Evolutionary conservation across 2,797 vertebrate species (phyloP), one percentile per base, ranked within the genome.

Genomic region (Caiman crocodilus): DNA sequence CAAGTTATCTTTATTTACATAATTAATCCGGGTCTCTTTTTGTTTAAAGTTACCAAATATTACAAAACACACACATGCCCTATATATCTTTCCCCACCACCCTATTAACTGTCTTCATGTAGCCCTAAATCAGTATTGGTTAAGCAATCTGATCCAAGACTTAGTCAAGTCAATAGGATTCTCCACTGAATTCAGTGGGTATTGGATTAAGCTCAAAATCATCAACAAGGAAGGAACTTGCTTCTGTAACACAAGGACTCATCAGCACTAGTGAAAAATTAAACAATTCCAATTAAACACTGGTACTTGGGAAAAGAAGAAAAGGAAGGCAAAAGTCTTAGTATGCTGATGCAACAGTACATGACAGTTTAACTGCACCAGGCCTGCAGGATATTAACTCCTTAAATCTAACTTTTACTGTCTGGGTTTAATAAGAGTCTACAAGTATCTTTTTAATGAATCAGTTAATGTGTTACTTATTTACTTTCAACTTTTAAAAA

Each of bases 201-300:
- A 2, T 76, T 74, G 28, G 26, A 14, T 57, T 50, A 8, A 13
- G 20, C 80, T 17, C 50, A 93, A 85, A 86, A 76, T 76, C 92
- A 90, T 56, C 58, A 5, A 5, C 69, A 61, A 25, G 59, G 7
- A 90, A 74, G 28, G 8, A 65, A 90, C 57, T 4, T 65, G 5
- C n/a, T 85, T 21, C 14, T 35, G 56, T 73, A 50, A 64, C 79
- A 73, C 67, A 85, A 58, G 82, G 5, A 76, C 67, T 93, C 88
- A 87, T 64, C 65, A 85, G 17, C 28, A 28, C 67, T 28, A 85
- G 95, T 93, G 81, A 96, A 97, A 96, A 64, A 96, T 91, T 92
- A 95, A 94, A 87, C 64, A 8, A n/a, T 76, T 92, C 67, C 88
- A 76, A 30, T 61, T 35, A 80, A 84, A 11, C 16, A 25, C n/a